A percentile compares a stretch with the other conserved stretches of the same genome.
Conservation (phyloP, 2,797 vertebrate species). For the Xiphophorus birchmanni region DNA sequence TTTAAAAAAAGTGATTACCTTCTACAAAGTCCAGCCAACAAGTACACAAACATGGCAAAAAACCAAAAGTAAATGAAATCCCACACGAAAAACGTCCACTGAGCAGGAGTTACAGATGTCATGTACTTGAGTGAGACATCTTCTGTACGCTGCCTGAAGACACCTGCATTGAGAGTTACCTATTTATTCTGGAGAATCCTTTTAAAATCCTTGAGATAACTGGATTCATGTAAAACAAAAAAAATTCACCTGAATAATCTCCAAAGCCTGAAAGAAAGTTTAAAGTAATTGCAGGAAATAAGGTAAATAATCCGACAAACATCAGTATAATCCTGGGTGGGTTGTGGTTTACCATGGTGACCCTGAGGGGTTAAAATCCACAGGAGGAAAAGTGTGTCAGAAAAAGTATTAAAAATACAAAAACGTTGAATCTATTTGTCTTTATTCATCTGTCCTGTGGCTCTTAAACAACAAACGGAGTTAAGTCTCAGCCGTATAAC, state of each 20-base stretch:
- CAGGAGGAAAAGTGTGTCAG: not conserved
- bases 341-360: constrained; percentile 51
- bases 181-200: not conserved
- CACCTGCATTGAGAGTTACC: constrained; percentile 39
- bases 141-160: constrained; percentile 66
- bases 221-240: not conserved
- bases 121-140: constrained; percentile 63
- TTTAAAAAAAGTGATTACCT: constrained; percentile 49
- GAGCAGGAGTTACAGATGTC: constrained; percentile 65
- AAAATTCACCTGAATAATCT: constrained; percentile 57
- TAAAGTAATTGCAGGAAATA: constrained; percentile 48
- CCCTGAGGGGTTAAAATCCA: constrained; percentile 38
- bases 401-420: not conserved
- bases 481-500: not conserved
- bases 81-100: constrained; percentile 71
- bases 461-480: not conserved
- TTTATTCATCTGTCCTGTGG: not conserved
- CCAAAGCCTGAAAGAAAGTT: constrained; percentile 64
- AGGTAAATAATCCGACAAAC: constrained; percentile 53
- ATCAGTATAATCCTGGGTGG: constrained; percentile 53
- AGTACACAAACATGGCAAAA: constrained; percentile 69
- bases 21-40: constrained; percentile 65
- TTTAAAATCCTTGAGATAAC: not conserved
- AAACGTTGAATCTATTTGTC: not conserved
- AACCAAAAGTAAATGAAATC: constrained; percentile 68